These are phyloP conservation scores for Lasioglossum albipes DNA, from an alignment of 1,140 invertebrate species.

Conservation along the genomic window DNA sequence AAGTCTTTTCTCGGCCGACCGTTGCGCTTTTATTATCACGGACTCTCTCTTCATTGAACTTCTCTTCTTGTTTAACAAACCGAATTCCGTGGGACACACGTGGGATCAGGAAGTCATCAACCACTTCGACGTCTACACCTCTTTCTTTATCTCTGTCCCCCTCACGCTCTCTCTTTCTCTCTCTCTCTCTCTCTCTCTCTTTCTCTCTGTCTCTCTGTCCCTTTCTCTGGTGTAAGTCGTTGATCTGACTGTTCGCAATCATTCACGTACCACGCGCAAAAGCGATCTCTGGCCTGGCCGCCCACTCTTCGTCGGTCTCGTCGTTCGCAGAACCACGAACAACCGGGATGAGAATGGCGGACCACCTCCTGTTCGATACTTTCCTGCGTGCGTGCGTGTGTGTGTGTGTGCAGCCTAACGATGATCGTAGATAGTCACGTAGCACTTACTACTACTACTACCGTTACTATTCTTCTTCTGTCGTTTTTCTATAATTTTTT, in stretches of 20 bases:
- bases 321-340: background rate
- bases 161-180: too few species aligned
- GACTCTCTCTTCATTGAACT: too few species aligned
- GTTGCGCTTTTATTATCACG: too few species aligned
- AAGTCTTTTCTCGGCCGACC: too few species aligned
- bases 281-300: conserved; percentile 16
- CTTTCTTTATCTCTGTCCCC: conserved; percentile 31
- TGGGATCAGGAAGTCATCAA: background rate
- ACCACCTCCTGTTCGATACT: conserved; percentile 20
- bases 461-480: too few species aligned
- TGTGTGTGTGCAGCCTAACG: conserved; percentile 41
- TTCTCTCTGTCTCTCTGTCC: conserved; percentile 41
- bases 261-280: conserved; percentile 45
- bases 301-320: background rate
- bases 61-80: too few species aligned
- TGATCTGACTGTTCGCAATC: conserved; percentile 61
- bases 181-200: conserved; percentile 18
- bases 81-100: too few species aligned
- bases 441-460: conserved; percentile 22
- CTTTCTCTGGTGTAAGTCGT: conserved; percentile 60
- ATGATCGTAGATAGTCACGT: conserved; percentile 55
- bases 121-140: conserved; percentile 6
- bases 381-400: conserved; percentile 30
- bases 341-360: conserved; percentile 10
- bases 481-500: background rate